phyloP scores from a whole-genome alignment of 2,888 invertebrate species.

The Piscicola geometra region DNA sequence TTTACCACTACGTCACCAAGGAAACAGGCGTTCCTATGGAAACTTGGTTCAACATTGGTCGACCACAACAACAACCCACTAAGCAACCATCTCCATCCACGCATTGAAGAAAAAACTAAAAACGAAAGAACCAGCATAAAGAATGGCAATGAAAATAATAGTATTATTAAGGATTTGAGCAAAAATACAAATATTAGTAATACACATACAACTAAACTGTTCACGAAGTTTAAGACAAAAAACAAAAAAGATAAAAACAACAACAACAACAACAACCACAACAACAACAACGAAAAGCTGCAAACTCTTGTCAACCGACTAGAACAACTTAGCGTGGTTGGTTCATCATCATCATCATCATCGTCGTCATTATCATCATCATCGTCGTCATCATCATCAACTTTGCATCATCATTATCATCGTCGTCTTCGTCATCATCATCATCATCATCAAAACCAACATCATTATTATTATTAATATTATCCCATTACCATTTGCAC shows the following conservation, averaged over 20 bases:
- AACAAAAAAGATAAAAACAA: neutral
- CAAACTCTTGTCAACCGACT: neutral
- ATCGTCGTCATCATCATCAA: constrained; percentile 14
- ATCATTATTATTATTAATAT: too few species aligned
- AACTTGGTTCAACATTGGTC: too few species aligned
- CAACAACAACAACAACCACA: constrained; percentile 18
- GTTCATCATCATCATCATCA: neutral
- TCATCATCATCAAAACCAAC: too few species aligned
- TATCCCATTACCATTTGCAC: too few species aligned
- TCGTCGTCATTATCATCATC: neutral
- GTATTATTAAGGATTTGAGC: neutral
- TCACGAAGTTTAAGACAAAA: too few species aligned
- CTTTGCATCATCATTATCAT: neutral
- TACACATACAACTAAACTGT: too few species aligned
- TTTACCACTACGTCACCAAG: too few species aligned
- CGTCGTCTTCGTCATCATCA: neutral
- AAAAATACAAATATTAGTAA: neutral
- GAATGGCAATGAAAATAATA: neutral
- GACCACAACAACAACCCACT: too few species aligned
- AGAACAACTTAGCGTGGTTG: constrained; percentile 13
- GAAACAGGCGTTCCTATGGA: too few species aligned
- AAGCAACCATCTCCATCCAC: too few species aligned
- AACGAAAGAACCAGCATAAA: too few species aligned
- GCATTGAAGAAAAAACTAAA: too few species aligned
- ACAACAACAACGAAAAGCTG: neutral